Evolutionary conservation across 1,140 invertebrate genomes (phyloP).

Genomic region (Drosophila tropicalis): DNA sequence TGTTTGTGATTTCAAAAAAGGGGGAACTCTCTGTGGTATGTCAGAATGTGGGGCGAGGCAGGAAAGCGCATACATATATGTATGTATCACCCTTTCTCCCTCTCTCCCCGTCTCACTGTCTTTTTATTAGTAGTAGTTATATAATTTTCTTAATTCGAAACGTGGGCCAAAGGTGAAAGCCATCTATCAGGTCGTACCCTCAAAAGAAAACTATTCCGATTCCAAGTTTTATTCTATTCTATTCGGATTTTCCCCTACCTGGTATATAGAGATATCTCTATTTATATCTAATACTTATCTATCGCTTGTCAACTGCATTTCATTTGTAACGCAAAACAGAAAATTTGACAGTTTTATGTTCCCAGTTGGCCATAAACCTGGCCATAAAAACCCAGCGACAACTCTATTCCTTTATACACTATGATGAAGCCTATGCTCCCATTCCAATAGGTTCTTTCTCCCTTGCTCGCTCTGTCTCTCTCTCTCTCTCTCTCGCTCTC

Average conservation of each 20-base stretch:
- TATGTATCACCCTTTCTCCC: no score
- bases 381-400: constrained; percentile 46
- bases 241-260: background rate
- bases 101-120: no score
- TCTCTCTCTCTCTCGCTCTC: no score
- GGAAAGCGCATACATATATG: background rate
- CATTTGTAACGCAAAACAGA: constrained; percentile 30
- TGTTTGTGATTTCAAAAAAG: constrained; percentile 33
- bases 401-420: constrained; percentile 34
- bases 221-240: background rate
- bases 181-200: background rate
- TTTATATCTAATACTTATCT: constrained; percentile 14
- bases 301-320: constrained; percentile 53
- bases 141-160: background rate
- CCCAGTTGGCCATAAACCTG: constrained; percentile 37
- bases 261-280: background rate
- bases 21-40: background rate
- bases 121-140: background rate
- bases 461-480: background rate
- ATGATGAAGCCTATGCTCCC: background rate
- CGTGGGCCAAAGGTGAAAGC: constrained; percentile 8
- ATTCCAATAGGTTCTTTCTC: background rate
- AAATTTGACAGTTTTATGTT: constrained; percentile 57
- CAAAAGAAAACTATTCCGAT: background rate
- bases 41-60: background rate